Conservation (phyloP, 2,888 invertebrate species). For the Leucoptera coffeella region DNA sequence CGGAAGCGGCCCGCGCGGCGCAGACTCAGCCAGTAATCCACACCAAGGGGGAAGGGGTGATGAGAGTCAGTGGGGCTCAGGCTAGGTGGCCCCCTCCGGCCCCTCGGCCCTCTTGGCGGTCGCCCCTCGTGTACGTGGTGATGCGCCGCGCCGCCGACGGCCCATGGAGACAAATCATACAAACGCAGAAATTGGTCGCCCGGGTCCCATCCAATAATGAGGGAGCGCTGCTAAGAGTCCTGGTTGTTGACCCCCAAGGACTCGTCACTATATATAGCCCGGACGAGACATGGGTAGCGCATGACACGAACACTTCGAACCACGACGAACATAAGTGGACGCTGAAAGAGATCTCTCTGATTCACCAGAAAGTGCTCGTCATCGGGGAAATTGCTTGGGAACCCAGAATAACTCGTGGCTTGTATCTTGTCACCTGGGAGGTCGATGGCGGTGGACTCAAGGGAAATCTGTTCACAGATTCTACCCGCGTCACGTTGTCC, state of each 20-base stretch:
- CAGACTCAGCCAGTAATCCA: conserved; percentile 65
- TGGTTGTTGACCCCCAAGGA: conserved; percentile 65
- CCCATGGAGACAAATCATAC: conserved; percentile 61
- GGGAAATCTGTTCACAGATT: conserved; percentile 76
- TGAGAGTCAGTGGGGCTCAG: conserved; percentile 56
- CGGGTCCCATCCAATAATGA: conserved; percentile 59
- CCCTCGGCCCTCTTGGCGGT: conserved; percentile 50
- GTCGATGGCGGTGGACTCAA: conserved; percentile 75
- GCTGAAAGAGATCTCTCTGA: conserved; percentile 61
- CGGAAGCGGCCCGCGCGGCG: conserved; percentile 54
- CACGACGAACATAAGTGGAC: conserved; percentile 54
- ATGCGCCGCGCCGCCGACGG: conserved; percentile 60
- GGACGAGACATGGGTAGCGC: conserved; percentile 55
- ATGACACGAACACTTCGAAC: conserved; percentile 42
- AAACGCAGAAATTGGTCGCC: conserved; percentile 59
- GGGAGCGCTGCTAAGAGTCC: conserved; percentile 59
- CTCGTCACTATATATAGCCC: conserved; percentile 66
- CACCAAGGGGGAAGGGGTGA: conserved; percentile 63
- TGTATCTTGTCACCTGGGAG: conserved; percentile 80
- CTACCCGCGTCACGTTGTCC: conserved; percentile 70
- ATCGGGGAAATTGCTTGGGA: conserved; percentile 72
- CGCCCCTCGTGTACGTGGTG: conserved; percentile 62
- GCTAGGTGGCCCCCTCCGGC: conserved; percentile 62
- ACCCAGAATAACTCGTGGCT: conserved; percentile 57
- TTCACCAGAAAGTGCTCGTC: conserved; percentile 65